A percentile compares a stretch with the other conserved stretches of the same genome.
phyloP scores from a whole-genome alignment of 2,797 vertebrate species.

The Pristis pectinata region DNA sequence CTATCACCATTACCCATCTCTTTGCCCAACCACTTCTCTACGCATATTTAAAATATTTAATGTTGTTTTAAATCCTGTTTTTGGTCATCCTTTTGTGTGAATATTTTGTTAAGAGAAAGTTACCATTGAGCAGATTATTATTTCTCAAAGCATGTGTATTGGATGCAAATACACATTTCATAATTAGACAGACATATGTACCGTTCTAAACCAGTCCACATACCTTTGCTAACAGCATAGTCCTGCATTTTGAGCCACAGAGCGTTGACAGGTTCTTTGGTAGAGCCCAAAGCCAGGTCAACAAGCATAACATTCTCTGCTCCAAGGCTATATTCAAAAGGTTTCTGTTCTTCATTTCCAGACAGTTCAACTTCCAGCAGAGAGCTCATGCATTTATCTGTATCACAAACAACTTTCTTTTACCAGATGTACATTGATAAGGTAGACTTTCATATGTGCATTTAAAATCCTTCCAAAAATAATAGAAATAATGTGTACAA shows the following conservation, averaged over 20 bases:
- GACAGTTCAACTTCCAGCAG: slow-evolving; percentile 85
- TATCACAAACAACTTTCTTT: background rate
- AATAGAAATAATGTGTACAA: background rate
- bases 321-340: slow-evolving; percentile 79
- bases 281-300: slow-evolving; percentile 84
- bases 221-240: slow-evolving; percentile 92
- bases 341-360: slow-evolving; percentile 92
- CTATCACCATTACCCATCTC: too few species aligned
- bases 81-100: background rate
- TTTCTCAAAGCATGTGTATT: background rate
- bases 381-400: slow-evolving; percentile 84
- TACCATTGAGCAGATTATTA: background rate
- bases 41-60: background rate
- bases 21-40: background rate
- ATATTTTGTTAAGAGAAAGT: background rate
- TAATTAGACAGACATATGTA: background rate
- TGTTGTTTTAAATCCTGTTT: background rate
- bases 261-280: slow-evolving; percentile 86
- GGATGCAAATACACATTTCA: background rate
- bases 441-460: background rate
- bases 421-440: background rate
- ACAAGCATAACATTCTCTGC: slow-evolving; percentile 76
- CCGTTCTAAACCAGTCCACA: slow-evolving; percentile 30
- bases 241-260: slow-evolving; percentile 97
- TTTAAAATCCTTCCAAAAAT: background rate